Base-by-base conservation (phyloP, 2,797 vertebrate species). In the Nasua narica region DNA sequence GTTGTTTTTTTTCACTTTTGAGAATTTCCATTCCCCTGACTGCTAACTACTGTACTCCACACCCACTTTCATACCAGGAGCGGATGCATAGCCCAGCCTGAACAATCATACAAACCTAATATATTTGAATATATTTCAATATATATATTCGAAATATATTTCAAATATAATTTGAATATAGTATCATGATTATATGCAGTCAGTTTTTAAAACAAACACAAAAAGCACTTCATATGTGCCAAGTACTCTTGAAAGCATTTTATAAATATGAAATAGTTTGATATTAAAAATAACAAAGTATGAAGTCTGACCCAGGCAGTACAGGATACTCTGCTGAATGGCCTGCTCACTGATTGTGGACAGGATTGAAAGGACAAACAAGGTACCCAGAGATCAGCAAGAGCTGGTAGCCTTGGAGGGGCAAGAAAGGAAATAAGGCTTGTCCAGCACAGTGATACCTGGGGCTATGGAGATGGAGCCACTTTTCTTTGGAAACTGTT, bases 401-500 rank as follows among this genome's bases (percentile, higher is more conserved):
- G 15, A 43, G 7, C 5, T 7, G 14, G 29, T 6, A 25, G 21
- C 0, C 8, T 94, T 60, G 21, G 46, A 46, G 56, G 21, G 1
- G 27, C 0, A 8, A 6, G 9, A 54, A 60, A 46, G 15, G n/a
- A 32, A 78, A 56, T 5, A 1, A 12, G 23, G 4, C 56, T 4
- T 15, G 18, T 5, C 25, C 52, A 46, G 15, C 0, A 10, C 18
- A n/a, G n/a, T 6, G 9, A 37, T n/a, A 50, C 2, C 16, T 29
- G 14, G 7, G 29, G 11, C 70, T 48, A 2, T 43, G 35, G 3
- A 18, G 10, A 69, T 12, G 15, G 90, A 29, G 0, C 13, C 7
- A 29, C 1, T 7, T 7, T 6, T 52, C 10, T 48, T 27, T 54
- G 37, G 54, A 13, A 82, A 5, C 32, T 81, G 16, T 69, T 91